Base-by-base conservation (phyloP, 2,113 vertebrate species). In the Proteles cristata region DNA sequence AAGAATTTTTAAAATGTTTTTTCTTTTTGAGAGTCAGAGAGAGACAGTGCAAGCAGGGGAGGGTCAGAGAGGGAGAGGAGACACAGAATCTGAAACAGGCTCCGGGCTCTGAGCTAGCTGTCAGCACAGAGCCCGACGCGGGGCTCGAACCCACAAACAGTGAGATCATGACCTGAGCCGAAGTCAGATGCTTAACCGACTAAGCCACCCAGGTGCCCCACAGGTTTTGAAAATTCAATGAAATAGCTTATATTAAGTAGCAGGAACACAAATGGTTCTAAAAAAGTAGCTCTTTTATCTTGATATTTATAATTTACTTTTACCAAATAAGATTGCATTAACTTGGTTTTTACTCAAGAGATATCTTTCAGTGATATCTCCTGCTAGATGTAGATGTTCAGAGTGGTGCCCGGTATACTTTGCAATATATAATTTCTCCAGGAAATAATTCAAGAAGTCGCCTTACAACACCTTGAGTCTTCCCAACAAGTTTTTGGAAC, bases 261-360 rank as follows among this genome's bases (percentile, higher is more conserved):
- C 28, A 68, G 55, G 31, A 84, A 58, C 17, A 81, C 11, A 33
- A 35, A 39, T 48, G 61, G 0, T 43, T 83, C 82, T 93, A 15
- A 50, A 93, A 97, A 90, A 39, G 68, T 33, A 61, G 77, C 82
- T 87, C 11, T 97, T 84, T 88, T 88, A 63, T 39, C 12, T 92
- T 88, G 43, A 71, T 65, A 53, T 48, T 84, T 93, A 73, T 48
- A 82, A 91, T 63, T 81, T 81, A 82, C 25, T 69, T 79, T 92
- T 58, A 90, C 43, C 15, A 85, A 77, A 50, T 90, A 76, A 35
- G 85, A 93, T 31, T 58, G 12, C 23, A 66, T 3, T 71, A 82
- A 77, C 25, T 92, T 89, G 3, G 4, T 73, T 91, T 96, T 96
- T 53, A 66, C 28, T 50, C 7, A 23, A 50, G 25, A 65, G 39